Base-by-base conservation (phyloP, 2,888 invertebrate species). In the Arrhopalites spinosus region DNA sequence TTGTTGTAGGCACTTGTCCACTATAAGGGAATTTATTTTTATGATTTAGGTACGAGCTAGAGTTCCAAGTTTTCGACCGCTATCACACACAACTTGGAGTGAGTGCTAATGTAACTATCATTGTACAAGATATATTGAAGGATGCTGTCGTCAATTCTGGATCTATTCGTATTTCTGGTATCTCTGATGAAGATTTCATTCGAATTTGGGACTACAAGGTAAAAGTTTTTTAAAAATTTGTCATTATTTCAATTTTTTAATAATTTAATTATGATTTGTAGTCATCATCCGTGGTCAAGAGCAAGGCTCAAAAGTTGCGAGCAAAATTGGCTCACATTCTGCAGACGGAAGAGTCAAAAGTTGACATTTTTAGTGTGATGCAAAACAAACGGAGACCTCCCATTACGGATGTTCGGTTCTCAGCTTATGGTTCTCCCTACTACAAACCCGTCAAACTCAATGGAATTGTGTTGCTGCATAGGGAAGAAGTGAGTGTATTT, bases 331-430 rank as follows among this genome's bases (percentile, higher is more conserved):
- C 92, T 0, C 92, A 93, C 84, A 88, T 96, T 81, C 88, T 98
- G 69, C 92, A 92, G 81, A 93, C 94, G 3, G 92, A 93, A 82
- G 88, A 92, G 47, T 93, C 94, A 83, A 95, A 96, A 85, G 95
- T 99, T 20, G 96, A 98, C 84, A 92, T 99, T 74, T 98, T 99
- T 86, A 98, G 97, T 85, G 95, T 99, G 20, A 96, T 97, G 86
- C 86, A 94, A 61, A 89, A 94, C 83, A 84, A 84, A 75, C 90
- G 93, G 82, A 92, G 93, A 82, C 94, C 95, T 0, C 93, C 94
- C 0, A 88, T 94, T 56, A 96, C 96, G 0, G 98, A 98, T 84
- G 90, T 98, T 2, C 88, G 97, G 81, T 98, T 96, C 86, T 92
- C 97, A 0, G 98, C 96, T 1, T 96, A 96, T 85, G 95, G 96